Conservation (phyloP, 2,797 vertebrate species). For the Brachyrhaphis roseni region DNA sequence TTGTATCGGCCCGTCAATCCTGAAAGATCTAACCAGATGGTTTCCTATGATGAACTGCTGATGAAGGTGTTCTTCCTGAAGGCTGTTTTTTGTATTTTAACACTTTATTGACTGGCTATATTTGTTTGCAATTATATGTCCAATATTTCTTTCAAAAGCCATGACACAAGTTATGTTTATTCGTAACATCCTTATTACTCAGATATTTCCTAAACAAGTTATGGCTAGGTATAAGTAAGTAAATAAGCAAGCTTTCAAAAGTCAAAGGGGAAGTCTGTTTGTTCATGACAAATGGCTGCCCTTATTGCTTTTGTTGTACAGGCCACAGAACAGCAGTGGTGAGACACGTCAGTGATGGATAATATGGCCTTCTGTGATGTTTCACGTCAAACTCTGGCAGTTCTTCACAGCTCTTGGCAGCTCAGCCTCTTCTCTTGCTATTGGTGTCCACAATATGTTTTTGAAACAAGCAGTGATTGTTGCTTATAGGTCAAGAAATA, state of each 20-base stretch:
- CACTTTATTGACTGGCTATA: neutral
- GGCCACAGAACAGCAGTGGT: neutral
- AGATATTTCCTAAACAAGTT: neutral
- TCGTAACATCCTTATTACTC: neutral
- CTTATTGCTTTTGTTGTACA: neutral
- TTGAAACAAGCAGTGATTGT: neutral
- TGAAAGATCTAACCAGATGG: conserved; percentile 64
- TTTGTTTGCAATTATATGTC: neutral
- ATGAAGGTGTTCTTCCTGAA: conserved; percentile 43
- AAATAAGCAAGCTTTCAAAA: neutral
- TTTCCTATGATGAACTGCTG: conserved; percentile 54
- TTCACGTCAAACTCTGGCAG: neutral
- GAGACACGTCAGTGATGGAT: neutral
- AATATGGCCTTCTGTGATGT: neutral
- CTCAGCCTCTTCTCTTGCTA: neutral
- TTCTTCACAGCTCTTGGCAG: neutral
- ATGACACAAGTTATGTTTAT: neutral
- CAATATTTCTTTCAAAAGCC: conserved; percentile 3
- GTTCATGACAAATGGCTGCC: neutral
- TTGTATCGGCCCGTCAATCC: conserved; percentile 46
- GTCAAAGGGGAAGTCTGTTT: neutral
- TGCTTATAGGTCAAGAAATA: too few species aligned
- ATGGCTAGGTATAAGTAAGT: neutral
- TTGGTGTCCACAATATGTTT: neutral
- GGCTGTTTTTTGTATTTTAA: conserved; percentile 29